Evolutionary conservation across 2,113 vertebrate species (phyloP).

Genomic region (Eptesicus fuscus): DNA sequence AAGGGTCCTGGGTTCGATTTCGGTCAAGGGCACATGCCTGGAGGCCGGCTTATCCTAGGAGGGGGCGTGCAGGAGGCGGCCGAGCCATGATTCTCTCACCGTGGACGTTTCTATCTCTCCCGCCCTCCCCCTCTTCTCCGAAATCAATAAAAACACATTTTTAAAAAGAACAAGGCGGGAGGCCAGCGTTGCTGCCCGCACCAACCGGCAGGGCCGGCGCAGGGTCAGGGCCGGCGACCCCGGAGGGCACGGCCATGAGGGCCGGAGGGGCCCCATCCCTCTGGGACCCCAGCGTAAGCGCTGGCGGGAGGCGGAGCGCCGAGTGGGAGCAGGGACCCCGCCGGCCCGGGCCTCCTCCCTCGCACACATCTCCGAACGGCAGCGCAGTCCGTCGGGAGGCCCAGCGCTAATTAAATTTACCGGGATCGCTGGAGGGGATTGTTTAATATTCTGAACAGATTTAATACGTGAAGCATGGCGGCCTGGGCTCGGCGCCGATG

Average conservation of each 20-base stretch:
- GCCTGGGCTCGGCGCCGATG: conserved; percentile 49
- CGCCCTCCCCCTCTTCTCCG: no score
- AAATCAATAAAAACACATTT: no score
- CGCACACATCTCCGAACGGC: conserved; percentile 56
- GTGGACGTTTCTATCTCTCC: no score
- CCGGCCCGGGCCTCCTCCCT: conserved; percentile 4
- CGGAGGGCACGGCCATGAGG: accelerated
- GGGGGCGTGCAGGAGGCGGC: no score
- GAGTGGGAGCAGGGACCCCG: neutral
- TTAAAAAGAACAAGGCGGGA: no score
- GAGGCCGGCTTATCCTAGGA: no score
- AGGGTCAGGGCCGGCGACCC: accelerated
- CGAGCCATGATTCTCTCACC: no score
- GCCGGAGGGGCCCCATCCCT: neutral
- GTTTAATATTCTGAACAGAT: conserved; percentile 85
- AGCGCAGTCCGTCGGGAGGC: conserved; percentile 81
- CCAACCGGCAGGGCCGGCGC: no score
- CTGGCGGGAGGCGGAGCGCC: accelerated
- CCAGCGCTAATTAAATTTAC: conserved; percentile 89
- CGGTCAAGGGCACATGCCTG: no score
- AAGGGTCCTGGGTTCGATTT: no score
- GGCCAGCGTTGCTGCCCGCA: no score
- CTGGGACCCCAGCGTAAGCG: accelerated
- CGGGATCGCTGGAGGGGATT: conserved; percentile 85
- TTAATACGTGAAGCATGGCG: conserved; percentile 73